A percentile compares a stretch with the other conserved stretches of the same genome.
These are phyloP conservation scores for Prosopocoilus inquinatus DNA, from an alignment of 2,888 invertebrate species.

Conservation along the genomic window DNA sequence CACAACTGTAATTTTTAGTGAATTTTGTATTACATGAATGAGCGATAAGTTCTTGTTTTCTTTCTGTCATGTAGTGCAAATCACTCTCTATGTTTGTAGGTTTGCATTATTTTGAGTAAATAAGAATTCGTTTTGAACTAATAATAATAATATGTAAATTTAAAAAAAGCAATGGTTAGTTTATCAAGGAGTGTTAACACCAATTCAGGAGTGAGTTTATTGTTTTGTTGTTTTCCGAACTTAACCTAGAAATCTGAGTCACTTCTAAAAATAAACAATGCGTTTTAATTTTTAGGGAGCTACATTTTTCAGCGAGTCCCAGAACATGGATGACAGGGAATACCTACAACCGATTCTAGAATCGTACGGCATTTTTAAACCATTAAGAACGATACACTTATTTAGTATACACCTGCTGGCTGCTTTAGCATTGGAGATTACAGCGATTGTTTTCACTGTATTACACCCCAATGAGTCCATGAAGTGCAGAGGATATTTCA, in stretches of 20 bases:
- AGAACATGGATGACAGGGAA: slow-evolving; percentile 46
- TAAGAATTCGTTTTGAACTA: background rate
- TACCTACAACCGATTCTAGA: slow-evolving; percentile 46
- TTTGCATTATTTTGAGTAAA: too few relatives aligned
- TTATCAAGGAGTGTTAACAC: slow-evolving; percentile 35
- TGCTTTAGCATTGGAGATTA: slow-evolving; percentile 42
- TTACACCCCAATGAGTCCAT: slow-evolving; percentile 47
- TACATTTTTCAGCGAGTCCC: slow-evolving; percentile 50
- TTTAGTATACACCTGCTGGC: slow-evolving; percentile 42
- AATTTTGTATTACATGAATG: too few relatives aligned
- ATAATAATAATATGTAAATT: background rate
- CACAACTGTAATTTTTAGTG: too few relatives aligned
- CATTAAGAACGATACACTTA: slow-evolving; percentile 41
- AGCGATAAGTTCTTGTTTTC: too few relatives aligned
- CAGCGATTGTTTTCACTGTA: slow-evolving; percentile 44
- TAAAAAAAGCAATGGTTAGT: slow-evolving; percentile 35
- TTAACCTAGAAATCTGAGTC: background rate
- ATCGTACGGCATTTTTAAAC: slow-evolving; percentile 46
- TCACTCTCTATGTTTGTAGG: too few relatives aligned
- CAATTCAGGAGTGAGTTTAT: slow-evolving; percentile 33
- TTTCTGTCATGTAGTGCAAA: too few relatives aligned
- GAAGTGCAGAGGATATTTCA: slow-evolving; percentile 58
- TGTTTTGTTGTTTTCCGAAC: background rate
- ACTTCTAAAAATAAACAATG: background rate
- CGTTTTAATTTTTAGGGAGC: slow-evolving; percentile 46